These are phyloP conservation scores for Coreius guichenoti DNA, from an alignment of 2,797 vertebrate species.

Conservation along the genomic window DNA sequence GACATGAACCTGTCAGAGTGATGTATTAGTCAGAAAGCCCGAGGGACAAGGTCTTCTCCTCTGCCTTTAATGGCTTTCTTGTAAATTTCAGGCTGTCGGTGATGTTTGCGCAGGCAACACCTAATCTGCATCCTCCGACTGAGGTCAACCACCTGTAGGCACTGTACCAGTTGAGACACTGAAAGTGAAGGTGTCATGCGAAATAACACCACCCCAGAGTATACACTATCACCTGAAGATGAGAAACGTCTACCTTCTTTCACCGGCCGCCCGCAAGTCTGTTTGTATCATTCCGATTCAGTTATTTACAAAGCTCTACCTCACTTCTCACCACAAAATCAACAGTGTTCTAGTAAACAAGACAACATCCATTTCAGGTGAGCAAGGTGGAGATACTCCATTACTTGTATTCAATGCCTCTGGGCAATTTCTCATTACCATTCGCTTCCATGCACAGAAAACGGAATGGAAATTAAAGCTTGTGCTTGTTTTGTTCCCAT, in stretches of 20 bases:
- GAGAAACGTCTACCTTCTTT: constrained; percentile 5
- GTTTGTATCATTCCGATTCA: constrained; percentile 28
- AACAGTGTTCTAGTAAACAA: constrained; percentile 47
- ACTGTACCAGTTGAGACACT: constrained; percentile 14
- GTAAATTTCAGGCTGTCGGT: constrained; percentile 45
- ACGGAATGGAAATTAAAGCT: constrained; percentile 49
- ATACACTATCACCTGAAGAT: constrained; percentile 25
- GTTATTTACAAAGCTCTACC: constrained; percentile 42
- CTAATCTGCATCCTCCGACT: constrained; percentile 47
- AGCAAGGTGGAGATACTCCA: constrained; percentile 34
- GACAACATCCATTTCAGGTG: constrained; percentile 50
- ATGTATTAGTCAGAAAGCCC: constrained; percentile 49
- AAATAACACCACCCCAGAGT: constrained; percentile 15
- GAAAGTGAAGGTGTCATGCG: constrained; percentile 15
- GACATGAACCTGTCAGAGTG: constrained; percentile 57
- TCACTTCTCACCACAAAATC: constrained; percentile 31
- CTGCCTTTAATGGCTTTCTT: constrained; percentile 43
- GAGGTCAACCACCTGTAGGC: constrained; percentile 42
- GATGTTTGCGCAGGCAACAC: constrained; percentile 18
- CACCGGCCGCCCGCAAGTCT: not conserved
- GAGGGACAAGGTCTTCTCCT: constrained; percentile 35
- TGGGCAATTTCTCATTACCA: constrained; percentile 54
- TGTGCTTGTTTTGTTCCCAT: constrained; percentile 52
- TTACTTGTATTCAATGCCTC: constrained; percentile 48
- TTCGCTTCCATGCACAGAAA: constrained; percentile 38